These are phyloP conservation scores for Meta bourneti DNA, from an alignment of 2,888 invertebrate genomes.

Conservation along the genomic window DNA sequence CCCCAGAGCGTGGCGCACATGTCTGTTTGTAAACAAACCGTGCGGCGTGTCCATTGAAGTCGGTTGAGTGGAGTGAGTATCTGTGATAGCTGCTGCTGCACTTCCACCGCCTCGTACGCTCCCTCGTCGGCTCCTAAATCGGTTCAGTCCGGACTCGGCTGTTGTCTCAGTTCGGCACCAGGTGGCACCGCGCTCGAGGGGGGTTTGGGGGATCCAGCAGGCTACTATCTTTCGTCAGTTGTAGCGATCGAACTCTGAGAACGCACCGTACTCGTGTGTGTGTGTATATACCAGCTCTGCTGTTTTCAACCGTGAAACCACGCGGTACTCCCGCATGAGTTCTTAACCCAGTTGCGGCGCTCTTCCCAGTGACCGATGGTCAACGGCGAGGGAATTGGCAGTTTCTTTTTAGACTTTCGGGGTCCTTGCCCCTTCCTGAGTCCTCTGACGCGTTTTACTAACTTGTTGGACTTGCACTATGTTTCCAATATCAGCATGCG, in stretches of 20 bases:
- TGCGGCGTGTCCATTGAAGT: no score
- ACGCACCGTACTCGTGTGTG: slow-evolving; percentile 19
- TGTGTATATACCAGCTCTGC: slow-evolving; percentile 44
- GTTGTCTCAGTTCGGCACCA: slow-evolving; percentile 56
- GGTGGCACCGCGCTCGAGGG: slow-evolving; percentile 55
- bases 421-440: no score
- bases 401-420: not conserved
- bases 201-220: slow-evolving; percentile 32
- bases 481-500: no score
- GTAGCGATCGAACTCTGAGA: slow-evolving; percentile 59
- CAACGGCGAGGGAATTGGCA: not conserved
- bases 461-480: no score
- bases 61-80: no score
- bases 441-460: no score
- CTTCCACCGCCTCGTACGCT: slow-evolving; percentile 16
- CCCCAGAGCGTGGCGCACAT: no score
- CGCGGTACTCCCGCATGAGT: not conserved
- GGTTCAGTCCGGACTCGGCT: slow-evolving; percentile 31
- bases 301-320: slow-evolving; percentile 22
- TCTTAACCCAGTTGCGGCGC: not conserved
- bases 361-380: not conserved
- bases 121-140: slow-evolving; percentile 41
- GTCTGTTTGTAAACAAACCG: no score
- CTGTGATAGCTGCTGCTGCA: not conserved
- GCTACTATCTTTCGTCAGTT: slow-evolving; percentile 56